Base-by-base conservation (phyloP, 2,888 invertebrate genomes). In the Leptothorax acervorum region DNA sequence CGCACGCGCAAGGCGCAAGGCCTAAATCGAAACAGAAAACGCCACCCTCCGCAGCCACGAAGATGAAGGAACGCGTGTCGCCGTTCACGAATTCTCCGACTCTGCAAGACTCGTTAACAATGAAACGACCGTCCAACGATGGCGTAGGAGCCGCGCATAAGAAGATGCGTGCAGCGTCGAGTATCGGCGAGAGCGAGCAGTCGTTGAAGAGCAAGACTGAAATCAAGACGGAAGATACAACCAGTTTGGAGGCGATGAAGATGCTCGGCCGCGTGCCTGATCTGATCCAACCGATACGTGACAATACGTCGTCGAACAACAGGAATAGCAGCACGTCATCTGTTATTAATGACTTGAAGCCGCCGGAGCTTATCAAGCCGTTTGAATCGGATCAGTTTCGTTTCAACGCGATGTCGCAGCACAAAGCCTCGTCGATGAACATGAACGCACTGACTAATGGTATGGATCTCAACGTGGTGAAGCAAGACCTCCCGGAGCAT, bases 1-100 rank as follows among this genome's bases (percentile, higher is more conserved):
- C 89, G 91, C 87, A 92, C 93, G 31, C 95, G 94, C 86, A 93
- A 84, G 1, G 28, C 12, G 39, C 28, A 23, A 90, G 87, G 82
- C 78, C 86, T 63, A 92, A 93, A 76, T 92, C 95, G 2, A 96
- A 96, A 0, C 96, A 96, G 0, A 96, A 96, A 93, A 95, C 96
- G 0, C 96, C 96, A 35, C 93, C 93, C 0, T 95, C 95, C 6
- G 94, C 95, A 4, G 93, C 92, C 12, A 92, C 93, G 90, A 81
- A 90, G 85, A 87, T 90, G 55, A 92, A 89, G 82, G 92, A 93
- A 78, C 81, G 81, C 35, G 87, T 75, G 60, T 88, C 89, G 15
- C 89, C 86, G 4, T 91, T 92, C 28, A 88, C 90, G 8, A 90
- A 85, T 73, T 87, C 92, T 1, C 87, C 86, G 39, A 74, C 66